A percentile compares a stretch with the other conserved stretches of the same genome.
Evolutionary conservation across 2,888 invertebrate genomes (phyloP).

Genomic region (Diabrotica balteata): DNA sequence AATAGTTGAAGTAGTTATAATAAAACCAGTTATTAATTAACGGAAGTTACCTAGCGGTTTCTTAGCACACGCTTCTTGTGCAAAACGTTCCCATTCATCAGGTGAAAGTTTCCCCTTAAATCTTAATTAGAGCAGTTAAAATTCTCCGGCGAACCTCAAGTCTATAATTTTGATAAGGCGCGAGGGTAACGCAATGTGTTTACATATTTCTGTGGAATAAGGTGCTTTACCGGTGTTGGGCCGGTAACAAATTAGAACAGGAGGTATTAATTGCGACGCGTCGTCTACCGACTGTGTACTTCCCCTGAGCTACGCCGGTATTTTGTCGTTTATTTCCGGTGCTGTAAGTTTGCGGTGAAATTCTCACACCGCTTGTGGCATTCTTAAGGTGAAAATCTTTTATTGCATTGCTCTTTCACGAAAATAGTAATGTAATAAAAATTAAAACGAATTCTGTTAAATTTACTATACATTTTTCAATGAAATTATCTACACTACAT

Average conservation of each 20-base stretch:
- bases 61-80: background rate
- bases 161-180: conserved; percentile 53
- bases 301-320: background rate
- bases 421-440: no score
- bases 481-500: no score
- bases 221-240: conserved; percentile 38
- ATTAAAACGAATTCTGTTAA: no score
- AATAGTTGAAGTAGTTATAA: no score
- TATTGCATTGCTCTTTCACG: no score
- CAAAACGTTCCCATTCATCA: conserved; percentile 32
- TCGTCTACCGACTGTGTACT: conserved; percentile 25
- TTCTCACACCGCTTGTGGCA: background rate
- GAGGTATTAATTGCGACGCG: conserved; percentile 53
- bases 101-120: conserved; percentile 43
- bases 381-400: background rate
- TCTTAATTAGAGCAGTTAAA: conserved; percentile 50
- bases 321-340: background rate
- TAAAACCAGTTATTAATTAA: no score
- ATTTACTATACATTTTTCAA: no score
- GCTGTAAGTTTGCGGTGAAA: background rate
- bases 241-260: conserved; percentile 55
- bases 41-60: no score
- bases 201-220: conserved; percentile 54
- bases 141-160: conserved; percentile 49
- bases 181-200: conserved; percentile 49